Percentiles rank a stretch among this genome's conserved stretches.
Conservation (phyloP, 2,888 invertebrate species). For the Agrotis exclamationis region DNA sequence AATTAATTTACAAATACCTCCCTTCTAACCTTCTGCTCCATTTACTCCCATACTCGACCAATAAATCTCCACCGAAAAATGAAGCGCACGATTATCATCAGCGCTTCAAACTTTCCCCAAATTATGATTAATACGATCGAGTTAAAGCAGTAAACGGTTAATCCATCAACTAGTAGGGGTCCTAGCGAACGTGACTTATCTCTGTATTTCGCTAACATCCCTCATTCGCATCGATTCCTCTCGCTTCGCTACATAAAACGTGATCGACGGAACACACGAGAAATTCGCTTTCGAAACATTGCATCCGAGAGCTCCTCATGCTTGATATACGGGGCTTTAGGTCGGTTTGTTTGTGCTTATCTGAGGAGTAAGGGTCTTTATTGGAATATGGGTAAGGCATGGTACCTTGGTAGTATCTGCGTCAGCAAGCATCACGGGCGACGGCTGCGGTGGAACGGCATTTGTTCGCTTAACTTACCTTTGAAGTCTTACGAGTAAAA, state of each 20-base stretch:
- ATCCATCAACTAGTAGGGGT: constrained; percentile 73
- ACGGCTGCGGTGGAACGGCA: neutral
- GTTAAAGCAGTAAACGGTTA: constrained; percentile 63
- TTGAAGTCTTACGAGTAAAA: neutral
- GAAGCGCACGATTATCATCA: constrained; percentile 34
- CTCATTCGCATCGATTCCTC: constrained; percentile 81
- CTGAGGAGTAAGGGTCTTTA: constrained; percentile 37
- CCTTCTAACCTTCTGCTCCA: constrained; percentile 16
- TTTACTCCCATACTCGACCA: neutral
- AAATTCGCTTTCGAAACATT: constrained; percentile 69
- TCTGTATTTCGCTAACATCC: constrained; percentile 77
- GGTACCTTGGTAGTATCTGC: constrained; percentile 31
- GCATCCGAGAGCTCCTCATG: constrained; percentile 51
- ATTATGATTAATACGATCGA: constrained; percentile 58
- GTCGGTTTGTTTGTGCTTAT: constrained; percentile 53
- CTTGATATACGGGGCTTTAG: constrained; percentile 57
- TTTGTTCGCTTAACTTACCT: neutral
- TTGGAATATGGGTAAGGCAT: constrained; percentile 53
- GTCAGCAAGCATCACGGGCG: constrained; percentile 31
- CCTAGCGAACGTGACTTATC: constrained; percentile 82
- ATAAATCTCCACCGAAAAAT: constrained; percentile 43
- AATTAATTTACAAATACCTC: neutral
- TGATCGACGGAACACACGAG: constrained; percentile 69
- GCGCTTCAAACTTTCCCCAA: constrained; percentile 48
- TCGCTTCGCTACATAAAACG: constrained; percentile 78